A percentile compares a stretch with the other conserved stretches of the same genome.
Conservation (phyloP, 2,888 invertebrate genomes). For the Aphodius sticticus region DNA sequence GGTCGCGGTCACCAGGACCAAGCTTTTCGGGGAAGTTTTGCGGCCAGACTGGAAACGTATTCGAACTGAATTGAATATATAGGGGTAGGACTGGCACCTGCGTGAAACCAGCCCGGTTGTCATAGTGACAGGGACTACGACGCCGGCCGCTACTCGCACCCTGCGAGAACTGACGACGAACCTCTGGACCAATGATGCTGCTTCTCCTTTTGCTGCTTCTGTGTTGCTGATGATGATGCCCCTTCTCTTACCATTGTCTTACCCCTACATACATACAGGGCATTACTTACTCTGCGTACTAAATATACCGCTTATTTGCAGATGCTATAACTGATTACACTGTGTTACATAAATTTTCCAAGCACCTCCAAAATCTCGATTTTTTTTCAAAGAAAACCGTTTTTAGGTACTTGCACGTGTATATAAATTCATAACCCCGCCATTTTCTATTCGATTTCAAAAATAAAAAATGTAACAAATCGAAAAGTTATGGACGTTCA, state of each 20-base stretch:
- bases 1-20: not conserved
- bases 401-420: too few relatives aligned
- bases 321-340: too few relatives aligned
- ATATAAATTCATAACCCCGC: too few relatives aligned
- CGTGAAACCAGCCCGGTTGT: slow-evolving; percentile 51
- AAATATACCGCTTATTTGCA: too few relatives aligned
- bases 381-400: too few relatives aligned
- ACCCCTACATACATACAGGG: not conserved
- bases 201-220: not conserved
- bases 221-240: not conserved
- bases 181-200: not conserved
- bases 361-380: too few relatives aligned
- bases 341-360: too few relatives aligned
- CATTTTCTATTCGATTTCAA: too few relatives aligned
- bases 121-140: slow-evolving; percentile 53
- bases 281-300: too few relatives aligned
- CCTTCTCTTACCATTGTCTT: not conserved
- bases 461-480: too few relatives aligned
- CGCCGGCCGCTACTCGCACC: slow-evolving; percentile 43
- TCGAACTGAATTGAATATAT: slow-evolving; percentile 49
- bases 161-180: not conserved
- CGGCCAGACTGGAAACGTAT: slow-evolving; percentile 47
- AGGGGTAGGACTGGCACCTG: slow-evolving; percentile 53
- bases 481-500: too few relatives aligned
- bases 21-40: not conserved